phyloP scores from a whole-genome alignment of 2,113 vertebrate genomes.

The Rhagologus leucostigma region DNA sequence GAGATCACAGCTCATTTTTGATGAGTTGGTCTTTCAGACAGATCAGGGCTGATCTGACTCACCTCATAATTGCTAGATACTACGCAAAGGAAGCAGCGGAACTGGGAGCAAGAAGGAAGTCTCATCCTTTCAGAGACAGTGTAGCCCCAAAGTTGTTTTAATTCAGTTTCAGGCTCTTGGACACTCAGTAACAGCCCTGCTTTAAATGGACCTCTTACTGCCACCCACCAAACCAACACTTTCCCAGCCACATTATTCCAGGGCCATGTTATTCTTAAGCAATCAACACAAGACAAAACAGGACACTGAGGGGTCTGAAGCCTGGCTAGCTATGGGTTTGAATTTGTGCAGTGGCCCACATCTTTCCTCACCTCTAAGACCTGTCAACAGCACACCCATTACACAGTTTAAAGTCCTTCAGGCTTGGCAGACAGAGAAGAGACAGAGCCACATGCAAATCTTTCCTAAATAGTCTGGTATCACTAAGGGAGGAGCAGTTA shows the following conservation, averaged over 20 bases:
- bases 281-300: background rate
- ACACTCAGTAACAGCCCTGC: background rate
- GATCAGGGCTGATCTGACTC: slow-evolving; percentile 32
- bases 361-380: background rate
- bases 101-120: background rate
- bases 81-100: slow-evolving; percentile 4
- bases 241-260: background rate
- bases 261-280: background rate
- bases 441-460: background rate
- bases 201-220: background rate
- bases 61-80: slow-evolving; percentile 35
- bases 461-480: background rate
- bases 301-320: background rate
- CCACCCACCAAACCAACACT: background rate
- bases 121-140: background rate
- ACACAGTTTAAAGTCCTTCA: background rate
- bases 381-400: background rate
- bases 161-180: background rate
- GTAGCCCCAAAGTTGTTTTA: background rate
- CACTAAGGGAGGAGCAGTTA: background rate
- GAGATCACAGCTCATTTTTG: slow-evolving; percentile 2
- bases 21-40: slow-evolving; percentile 20
- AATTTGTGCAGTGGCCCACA: background rate
- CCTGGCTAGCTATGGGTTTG: background rate
- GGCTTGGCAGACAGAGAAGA: background rate